A percentile compares a stretch with the other conserved stretches of the same genome.
Evolutionary conservation across 2,797 vertebrate species (phyloP).

Genomic region (Lepus oiostolus): DNA sequence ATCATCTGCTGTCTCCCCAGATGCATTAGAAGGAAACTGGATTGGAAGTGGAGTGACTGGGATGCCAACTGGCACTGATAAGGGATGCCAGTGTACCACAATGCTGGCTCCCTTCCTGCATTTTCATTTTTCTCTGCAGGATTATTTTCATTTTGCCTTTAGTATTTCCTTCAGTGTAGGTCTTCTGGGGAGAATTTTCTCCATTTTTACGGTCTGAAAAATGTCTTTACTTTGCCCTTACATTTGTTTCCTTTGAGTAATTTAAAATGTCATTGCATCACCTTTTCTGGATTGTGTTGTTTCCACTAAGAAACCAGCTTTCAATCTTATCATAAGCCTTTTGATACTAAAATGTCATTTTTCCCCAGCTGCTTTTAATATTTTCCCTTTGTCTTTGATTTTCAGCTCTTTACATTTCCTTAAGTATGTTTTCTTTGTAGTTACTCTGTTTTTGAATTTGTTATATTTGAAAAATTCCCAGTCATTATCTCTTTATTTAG

Average conservation of each 20-base stretch:
- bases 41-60: too few relatives aligned
- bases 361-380: not conserved
- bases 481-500: not conserved
- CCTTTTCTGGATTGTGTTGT: not conserved
- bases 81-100: too few relatives aligned
- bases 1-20: too few relatives aligned
- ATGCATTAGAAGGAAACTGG: too few relatives aligned
- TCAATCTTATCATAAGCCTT: constrained; percentile 8
- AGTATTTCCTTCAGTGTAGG: not conserved
- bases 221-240: constrained; percentile 6
- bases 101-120: too few relatives aligned
- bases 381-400: constrained; percentile 19
- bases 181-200: not conserved
- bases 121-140: too few relatives aligned
- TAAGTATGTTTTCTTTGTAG: not conserved
- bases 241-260: not conserved
- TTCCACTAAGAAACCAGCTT: constrained; percentile 3
- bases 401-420: constrained; percentile 21
- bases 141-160: constrained; percentile 48
- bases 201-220: not conserved
- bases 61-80: too few relatives aligned
- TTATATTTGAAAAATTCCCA: constrained; percentile 37
- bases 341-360: not conserved
- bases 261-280: not conserved
- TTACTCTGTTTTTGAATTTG: not conserved